Conservation (phyloP, 1,140 invertebrate genomes). For the Eufriesea mexicana region DNA sequence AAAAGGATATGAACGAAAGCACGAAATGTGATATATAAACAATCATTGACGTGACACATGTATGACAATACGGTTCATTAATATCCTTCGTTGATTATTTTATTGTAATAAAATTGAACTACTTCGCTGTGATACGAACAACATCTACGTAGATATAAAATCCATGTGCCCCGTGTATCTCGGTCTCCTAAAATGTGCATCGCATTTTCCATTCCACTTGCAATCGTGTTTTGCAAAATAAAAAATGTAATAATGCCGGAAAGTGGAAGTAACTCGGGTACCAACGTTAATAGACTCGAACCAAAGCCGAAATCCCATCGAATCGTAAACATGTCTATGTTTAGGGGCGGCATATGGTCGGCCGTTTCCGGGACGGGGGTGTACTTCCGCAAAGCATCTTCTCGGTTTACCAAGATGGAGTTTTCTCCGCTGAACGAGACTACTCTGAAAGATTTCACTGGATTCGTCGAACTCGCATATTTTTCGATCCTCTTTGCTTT, state of each 20-base stretch:
- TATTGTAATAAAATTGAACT: no score
- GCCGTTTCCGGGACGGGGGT: background rate
- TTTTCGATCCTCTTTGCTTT: slow-evolving; percentile 25
- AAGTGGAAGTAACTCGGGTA: rapidly evolving
- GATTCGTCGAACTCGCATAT: slow-evolving; percentile 44
- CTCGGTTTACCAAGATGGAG: slow-evolving; percentile 11
- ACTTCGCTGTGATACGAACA: no score
- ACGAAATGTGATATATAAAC: no score
- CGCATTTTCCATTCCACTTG: no score
- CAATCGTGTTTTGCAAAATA: background rate
- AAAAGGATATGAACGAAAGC: no score
- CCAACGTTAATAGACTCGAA: background rate
- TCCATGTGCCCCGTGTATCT: no score
- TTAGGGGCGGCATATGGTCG: background rate
- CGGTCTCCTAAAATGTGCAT: no score
- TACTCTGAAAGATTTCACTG: slow-evolving; percentile 36
- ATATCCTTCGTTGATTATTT: no score
- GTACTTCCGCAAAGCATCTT: slow-evolving; percentile 4
- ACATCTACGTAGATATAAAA: no score
- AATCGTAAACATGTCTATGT: slow-evolving; percentile 14
- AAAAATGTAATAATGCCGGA: background rate
- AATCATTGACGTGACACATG: no score
- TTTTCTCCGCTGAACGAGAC: background rate
- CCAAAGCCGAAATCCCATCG: background rate
- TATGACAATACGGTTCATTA: no score